Percentiles rank a stretch among this genome's conserved stretches.
phyloP scores from a whole-genome alignment of 1,140 invertebrate genomes.

The Psilanteris sp. region DNA sequence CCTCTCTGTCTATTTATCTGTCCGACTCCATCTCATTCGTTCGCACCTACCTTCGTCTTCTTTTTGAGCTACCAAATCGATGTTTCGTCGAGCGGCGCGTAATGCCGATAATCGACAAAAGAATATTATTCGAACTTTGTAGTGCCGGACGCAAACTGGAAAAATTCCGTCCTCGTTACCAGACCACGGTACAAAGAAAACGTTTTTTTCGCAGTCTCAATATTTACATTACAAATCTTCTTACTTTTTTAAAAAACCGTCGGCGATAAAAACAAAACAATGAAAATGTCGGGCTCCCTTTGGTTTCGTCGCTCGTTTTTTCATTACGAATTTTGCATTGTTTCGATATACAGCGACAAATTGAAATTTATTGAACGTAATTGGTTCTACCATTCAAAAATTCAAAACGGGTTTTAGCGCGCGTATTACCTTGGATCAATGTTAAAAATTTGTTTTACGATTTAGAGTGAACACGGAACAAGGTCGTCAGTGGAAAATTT shows the following conservation, averaged over 20 bases:
- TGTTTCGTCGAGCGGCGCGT: slow-evolving; percentile 47
- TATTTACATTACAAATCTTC: slow-evolving; percentile 54
- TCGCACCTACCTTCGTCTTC: background rate
- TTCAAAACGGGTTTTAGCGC: slow-evolving; percentile 20
- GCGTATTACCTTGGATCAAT: slow-evolving; percentile 5
- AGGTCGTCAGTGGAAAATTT: no score
- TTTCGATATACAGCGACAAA: slow-evolving; percentile 29
- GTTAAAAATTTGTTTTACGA: background rate
- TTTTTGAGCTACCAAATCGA: slow-evolving; percentile 18
- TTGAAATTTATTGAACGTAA: slow-evolving; percentile 49
- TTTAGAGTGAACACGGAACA: no score
- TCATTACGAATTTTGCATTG: slow-evolving; percentile 41
- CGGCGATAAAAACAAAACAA: no score
- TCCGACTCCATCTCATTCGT: background rate
- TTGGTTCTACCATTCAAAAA: slow-evolving; percentile 16
- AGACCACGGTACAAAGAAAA: slow-evolving; percentile 33
- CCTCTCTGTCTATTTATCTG: background rate
- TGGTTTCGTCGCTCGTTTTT: slow-evolving; percentile 23
- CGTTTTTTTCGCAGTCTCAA: slow-evolving; percentile 37
- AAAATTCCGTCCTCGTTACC: slow-evolving; percentile 49
- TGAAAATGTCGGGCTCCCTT: no score
- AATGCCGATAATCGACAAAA: slow-evolving; percentile 61
- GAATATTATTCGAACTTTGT: slow-evolving; percentile 60
- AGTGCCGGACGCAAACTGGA: slow-evolving; percentile 32
- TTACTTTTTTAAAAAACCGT: slow-evolving; percentile 23